Evolutionary conservation across 1,140 invertebrate genomes (phyloP), one percentile per base, ranked within the genome.

Genomic region (Drosophila santomea): DNA sequence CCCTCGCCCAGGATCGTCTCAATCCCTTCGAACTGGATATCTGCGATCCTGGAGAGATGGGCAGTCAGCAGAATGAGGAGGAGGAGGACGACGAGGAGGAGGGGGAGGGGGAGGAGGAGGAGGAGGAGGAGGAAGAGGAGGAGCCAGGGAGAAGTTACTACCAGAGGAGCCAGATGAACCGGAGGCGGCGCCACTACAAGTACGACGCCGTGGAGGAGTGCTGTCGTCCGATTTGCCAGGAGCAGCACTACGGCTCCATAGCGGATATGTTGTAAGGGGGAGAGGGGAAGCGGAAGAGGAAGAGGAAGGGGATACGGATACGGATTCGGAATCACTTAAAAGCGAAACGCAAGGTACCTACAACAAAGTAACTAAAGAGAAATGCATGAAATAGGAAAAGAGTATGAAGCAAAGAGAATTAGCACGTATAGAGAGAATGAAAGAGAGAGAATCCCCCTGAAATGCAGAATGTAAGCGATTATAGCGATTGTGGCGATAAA

Each of bases 181-280:
- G 62, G 56, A 77, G 66, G 35, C 73, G 66, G 35, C 73, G 82
- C 15, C 74, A 80, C 51, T 83, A 91, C 44, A 81, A 91, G 45
- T 79, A 91, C 47, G 71, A 91, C 68, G 78, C 80, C 51, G 59
- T 91, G 41, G 89, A 91, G 59, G 89, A 91, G 60, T 91, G 89
- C 39, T 84, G 88, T 69, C 89, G 89, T 47, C 89, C 89, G 64
- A 85, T 91, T 54, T 91, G 78, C 51, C 73, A 85, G 68, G 84
- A 91, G 10, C 80, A 89, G 60, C 80, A 89, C 25, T 89, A 77
- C 47, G 89, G 76, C 48, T 84, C 84, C 48, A 58, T 84, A 54
- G 69, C 84, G 51, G 85, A 89, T 38, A 89, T 89, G 84, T 78
- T 89, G 80, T 89, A 77, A 66, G 63, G 47, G 38, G 17, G 41